Evolutionary conservation across 2,888 invertebrate genomes (phyloP).

Genomic region (Metopia argyrocephala): DNA sequence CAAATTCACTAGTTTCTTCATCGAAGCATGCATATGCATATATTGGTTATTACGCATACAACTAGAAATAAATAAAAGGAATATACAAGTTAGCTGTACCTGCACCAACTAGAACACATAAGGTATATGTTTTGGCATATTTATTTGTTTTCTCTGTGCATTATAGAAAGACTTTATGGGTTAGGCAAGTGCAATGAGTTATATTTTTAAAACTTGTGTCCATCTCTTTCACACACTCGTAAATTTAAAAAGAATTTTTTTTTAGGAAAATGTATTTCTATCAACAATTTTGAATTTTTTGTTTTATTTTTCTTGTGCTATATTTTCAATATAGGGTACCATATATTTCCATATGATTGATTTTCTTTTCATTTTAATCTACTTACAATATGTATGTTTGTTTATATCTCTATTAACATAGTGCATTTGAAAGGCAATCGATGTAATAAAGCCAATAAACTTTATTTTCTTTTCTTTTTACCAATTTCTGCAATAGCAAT

Average conservation of each 20-base stretch:
- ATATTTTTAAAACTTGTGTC: too few relatives aligned
- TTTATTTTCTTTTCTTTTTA: not conserved
- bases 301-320: not conserved
- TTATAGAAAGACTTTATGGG: too few relatives aligned
- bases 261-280: too few relatives aligned
- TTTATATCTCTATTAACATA: conserved; percentile 31
- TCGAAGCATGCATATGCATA: conserved; percentile 16
- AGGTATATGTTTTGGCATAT: not conserved
- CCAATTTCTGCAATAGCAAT: not conserved
- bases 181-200: too few relatives aligned
- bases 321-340: not conserved
- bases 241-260: too few relatives aligned
- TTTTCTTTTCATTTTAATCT: not conserved
- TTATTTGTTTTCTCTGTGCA: not conserved
- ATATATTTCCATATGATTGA: not conserved
- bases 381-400: too few relatives aligned
- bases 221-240: too few relatives aligned
- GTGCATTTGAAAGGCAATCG: conserved; percentile 39
- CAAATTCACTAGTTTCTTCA: conserved; percentile 43
- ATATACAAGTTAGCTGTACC: not conserved
- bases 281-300: too few relatives aligned
- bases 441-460: conserved; percentile 51
- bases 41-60: not conserved
- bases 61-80: not conserved
- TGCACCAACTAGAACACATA: not conserved